Conservation (phyloP, 2,797 vertebrate genomes). For the Pseudochaenichthys georgianus region DNA sequence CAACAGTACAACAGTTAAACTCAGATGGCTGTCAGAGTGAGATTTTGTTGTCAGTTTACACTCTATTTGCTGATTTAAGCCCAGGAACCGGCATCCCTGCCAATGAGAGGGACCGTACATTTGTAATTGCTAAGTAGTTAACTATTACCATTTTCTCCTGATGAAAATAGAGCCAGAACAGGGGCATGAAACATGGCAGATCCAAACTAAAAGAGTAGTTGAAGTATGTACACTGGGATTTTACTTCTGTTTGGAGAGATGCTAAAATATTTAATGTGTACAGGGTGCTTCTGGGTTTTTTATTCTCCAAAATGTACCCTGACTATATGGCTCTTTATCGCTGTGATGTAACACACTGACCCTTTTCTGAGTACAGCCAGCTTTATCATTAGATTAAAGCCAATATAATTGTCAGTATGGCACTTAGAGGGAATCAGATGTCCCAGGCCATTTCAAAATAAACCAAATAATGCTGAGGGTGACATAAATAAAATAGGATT, state of each 20-base stretch:
- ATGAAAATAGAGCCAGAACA: conserved; percentile 26
- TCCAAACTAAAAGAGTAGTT: conserved; percentile 33
- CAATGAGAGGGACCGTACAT: conserved; percentile 55
- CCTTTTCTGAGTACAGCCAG: too few relatives aligned
- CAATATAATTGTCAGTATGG: too few relatives aligned
- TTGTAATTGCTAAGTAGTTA: conserved; percentile 56
- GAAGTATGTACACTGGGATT: conserved; percentile 19
- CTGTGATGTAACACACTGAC: conserved; percentile 12
- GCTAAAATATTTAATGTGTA: conserved; percentile 43
- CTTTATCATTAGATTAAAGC: too few relatives aligned
- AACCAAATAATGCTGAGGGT: neutral
- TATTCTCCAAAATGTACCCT: conserved; percentile 26
- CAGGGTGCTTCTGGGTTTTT: conserved; percentile 35
- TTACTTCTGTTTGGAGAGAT: conserved; percentile 33
- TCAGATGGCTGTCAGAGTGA: conserved; percentile 59
- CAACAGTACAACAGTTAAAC: conserved; percentile 69
- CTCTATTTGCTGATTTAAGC: conserved; percentile 58
- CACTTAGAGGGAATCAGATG: neutral
- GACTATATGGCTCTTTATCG: conserved; percentile 11
- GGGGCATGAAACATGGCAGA: conserved; percentile 30
- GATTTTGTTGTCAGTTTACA: conserved; percentile 68
- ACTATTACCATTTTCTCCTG: conserved; percentile 68
- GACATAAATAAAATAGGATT: neutral
- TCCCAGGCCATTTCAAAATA: neutral
- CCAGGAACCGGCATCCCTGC: conserved; percentile 38